phyloP scores from a whole-genome alignment of 2,797 vertebrate genomes.

The Hafferia zeledoni region DNA sequence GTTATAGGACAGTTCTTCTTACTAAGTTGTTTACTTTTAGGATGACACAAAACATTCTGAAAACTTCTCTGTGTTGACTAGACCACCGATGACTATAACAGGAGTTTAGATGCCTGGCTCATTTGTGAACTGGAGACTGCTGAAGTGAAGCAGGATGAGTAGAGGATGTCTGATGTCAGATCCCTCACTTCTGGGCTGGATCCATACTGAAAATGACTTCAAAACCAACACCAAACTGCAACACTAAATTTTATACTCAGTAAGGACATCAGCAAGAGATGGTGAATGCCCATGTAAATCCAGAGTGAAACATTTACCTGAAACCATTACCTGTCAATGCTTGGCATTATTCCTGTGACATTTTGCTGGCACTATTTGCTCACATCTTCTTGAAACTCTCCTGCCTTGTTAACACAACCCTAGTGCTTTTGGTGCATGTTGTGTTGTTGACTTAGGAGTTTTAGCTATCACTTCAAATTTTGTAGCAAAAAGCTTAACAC shows the following conservation, averaged over 20 bases:
- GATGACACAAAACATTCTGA: neutral
- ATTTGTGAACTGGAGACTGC: neutral
- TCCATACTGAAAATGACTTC: neutral
- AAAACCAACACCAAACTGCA: neutral
- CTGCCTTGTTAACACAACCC: neutral
- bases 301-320: neutral
- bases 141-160: neutral
- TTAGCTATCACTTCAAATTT: neutral
- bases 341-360: neutral
- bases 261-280: neutral
- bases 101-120: neutral
- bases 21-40: neutral
- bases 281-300: neutral
- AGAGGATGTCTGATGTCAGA: neutral
- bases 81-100: accelerated
- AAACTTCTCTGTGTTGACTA: neutral
- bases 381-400: neutral
- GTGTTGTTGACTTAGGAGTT: neutral
- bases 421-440: neutral
- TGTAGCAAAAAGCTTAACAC: neutral
- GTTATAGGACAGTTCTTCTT: neutral
- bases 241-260: neutral
- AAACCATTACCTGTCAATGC: neutral
- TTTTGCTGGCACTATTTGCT: neutral
- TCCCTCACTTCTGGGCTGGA: neutral